Evolutionary conservation across 2,113 vertebrate species (phyloP).

Genomic region (Oreotrochilus melanogaster): DNA sequence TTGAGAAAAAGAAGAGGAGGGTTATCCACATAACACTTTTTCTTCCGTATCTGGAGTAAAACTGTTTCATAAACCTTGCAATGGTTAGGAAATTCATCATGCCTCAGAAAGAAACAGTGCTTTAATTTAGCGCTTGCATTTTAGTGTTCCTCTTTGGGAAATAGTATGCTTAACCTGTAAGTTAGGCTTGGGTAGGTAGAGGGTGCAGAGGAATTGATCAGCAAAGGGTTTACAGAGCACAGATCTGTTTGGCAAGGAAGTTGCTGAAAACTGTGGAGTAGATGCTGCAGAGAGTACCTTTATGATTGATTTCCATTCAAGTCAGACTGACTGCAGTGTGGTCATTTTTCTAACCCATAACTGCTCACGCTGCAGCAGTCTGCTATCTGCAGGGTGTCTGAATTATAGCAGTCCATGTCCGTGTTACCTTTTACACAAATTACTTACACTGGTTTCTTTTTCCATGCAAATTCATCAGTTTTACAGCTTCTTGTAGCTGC

Average conservation of each 20-base stretch:
- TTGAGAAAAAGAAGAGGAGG: not conserved
- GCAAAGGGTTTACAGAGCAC: constrained; percentile 67
- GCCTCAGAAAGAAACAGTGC: not conserved
- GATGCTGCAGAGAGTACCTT: constrained; percentile 86
- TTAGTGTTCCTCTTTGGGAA: constrained; percentile 38
- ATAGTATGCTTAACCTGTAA: constrained; percentile 2
- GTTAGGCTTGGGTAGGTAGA: constrained; percentile 38
- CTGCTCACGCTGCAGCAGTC: constrained; percentile 80
- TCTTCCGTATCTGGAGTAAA: constrained; percentile 33
- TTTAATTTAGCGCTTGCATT: constrained; percentile 55
- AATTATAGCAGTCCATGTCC: constrained; percentile 85
- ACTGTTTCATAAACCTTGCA: constrained; percentile 41
- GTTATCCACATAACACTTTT: not conserved
- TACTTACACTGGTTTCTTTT: constrained; percentile 88
- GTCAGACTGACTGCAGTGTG: constrained; percentile 89
- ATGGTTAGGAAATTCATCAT: constrained; percentile 14
- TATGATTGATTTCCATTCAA: constrained; percentile 91
- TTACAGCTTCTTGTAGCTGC: constrained; percentile 83
- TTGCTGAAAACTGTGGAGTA: constrained; percentile 82
- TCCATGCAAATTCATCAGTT: constrained; percentile 88
- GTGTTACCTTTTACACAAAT: constrained; percentile 89
- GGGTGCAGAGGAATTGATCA: constrained; percentile 57
- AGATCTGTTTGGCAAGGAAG: constrained; percentile 79
- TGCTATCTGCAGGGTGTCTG: constrained; percentile 83
- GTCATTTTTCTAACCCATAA: constrained; percentile 86